Evolutionary conservation across 2,113 vertebrate species (phyloP).

Genomic region (Barbus barbus): DNA sequence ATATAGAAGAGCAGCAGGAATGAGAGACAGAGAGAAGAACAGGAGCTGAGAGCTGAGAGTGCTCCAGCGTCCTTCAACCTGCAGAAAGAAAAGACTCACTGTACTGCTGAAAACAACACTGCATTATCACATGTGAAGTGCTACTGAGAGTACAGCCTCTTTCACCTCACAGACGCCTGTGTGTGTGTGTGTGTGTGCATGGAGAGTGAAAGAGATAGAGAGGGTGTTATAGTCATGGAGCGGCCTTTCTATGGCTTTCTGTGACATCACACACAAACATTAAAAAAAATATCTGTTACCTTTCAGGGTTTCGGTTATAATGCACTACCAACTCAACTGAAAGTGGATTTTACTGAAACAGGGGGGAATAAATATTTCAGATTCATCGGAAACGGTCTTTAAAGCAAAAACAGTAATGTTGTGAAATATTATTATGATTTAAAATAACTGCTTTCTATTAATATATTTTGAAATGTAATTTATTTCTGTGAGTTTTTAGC

Average conservation of each 20-base stretch:
- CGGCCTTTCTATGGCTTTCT: not conserved
- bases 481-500: too few relatives aligned
- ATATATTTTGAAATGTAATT: too few relatives aligned
- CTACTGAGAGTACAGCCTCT: constrained; percentile 35
- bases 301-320: not conserved
- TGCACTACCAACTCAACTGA: too few relatives aligned
- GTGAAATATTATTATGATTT: too few relatives aligned
- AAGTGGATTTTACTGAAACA: not conserved
- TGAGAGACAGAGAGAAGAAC: constrained; percentile 26
- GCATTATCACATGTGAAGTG: constrained; percentile 57
- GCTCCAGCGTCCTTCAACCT: constrained; percentile 56
- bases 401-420: too few relatives aligned
- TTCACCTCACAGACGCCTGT: constrained; percentile 34
- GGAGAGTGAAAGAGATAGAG: not conserved
- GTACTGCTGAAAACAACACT: constrained; percentile 44
- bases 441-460: too few relatives aligned
- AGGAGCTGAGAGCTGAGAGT: constrained; percentile 31
- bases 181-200: not conserved
- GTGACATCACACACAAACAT: constrained; percentile 1
- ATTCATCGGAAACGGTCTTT: not conserved
- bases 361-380: not conserved
- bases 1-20: constrained; percentile 50
- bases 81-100: constrained; percentile 56
- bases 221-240: constrained; percentile 2
- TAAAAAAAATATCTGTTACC: not conserved